Conservation (phyloP, 2,113 vertebrate genomes). For the Perognathus longimembris region DNA sequence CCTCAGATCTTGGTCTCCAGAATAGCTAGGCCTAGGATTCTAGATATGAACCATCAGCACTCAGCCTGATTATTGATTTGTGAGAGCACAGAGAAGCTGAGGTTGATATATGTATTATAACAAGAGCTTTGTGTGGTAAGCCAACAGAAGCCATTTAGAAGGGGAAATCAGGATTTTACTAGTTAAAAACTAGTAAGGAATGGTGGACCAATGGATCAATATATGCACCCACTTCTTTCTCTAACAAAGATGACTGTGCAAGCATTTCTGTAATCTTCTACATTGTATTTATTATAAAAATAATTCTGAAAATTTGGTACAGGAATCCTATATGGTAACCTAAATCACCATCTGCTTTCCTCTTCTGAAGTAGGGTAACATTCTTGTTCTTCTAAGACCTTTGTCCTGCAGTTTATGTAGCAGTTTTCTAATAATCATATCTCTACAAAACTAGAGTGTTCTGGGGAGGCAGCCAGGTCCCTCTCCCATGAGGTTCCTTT, state of each 20-base stretch:
- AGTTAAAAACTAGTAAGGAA: conserved; percentile 20
- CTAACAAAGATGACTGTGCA: background rate
- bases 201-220: background rate
- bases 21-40: too few species aligned
- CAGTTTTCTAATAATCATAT: background rate
- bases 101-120: background rate
- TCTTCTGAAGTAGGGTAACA: background rate
- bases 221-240: background rate
- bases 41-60: too few species aligned
- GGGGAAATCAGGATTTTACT: conserved; percentile 7
- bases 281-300: background rate
- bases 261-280: background rate
- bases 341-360: background rate
- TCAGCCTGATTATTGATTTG: background rate
- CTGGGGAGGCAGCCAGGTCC: background rate
- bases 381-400: background rate
- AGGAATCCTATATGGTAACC: background rate
- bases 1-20: too few species aligned
- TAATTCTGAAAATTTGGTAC: background rate
- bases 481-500: background rate
- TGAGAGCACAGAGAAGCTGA: background rate
- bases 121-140: background rate
- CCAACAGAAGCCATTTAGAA: background rate
- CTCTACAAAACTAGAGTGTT: background rate
- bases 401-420: background rate